These are phyloP conservation scores for Plotosus lineatus DNA, from an alignment of 2,113 vertebrate species.

Conservation along the genomic window DNA sequence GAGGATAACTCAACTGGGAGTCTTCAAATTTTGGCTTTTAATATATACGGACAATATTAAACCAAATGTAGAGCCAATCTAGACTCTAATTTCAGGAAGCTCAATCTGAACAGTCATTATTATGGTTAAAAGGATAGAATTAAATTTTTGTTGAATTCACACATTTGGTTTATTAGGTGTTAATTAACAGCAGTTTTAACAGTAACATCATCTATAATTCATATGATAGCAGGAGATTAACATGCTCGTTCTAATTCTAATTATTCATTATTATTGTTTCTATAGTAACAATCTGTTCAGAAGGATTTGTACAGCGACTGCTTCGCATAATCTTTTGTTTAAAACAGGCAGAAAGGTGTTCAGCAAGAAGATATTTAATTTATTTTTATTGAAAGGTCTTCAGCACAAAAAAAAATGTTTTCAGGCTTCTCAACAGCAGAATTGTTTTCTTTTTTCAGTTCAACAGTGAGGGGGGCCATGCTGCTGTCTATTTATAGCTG, in stretches of 20 bases:
- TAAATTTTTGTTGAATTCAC: neutral
- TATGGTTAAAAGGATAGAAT: neutral
- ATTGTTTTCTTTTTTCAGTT: too few relatives aligned
- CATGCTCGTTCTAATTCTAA: neutral
- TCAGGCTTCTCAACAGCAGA: too few relatives aligned
- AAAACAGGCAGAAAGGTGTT: too few relatives aligned
- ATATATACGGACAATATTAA: neutral
- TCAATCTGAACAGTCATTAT: neutral
- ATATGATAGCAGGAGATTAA: neutral
- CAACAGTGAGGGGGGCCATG: too few relatives aligned
- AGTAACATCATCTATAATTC: neutral
- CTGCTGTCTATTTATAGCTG: too few relatives aligned
- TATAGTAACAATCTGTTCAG: neutral
- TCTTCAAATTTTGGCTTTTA: neutral
- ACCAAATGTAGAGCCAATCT: neutral
- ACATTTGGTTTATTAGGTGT: neutral
- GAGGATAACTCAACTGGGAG: slow-evolving; percentile 3
- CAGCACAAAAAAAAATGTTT: too few relatives aligned
- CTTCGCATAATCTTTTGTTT: neutral
- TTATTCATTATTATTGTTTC: neutral
- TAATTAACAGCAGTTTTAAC: neutral
- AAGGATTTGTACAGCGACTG: neutral
- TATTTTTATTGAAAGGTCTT: too few relatives aligned
- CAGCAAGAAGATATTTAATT: too few relatives aligned
- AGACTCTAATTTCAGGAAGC: neutral